These are phyloP conservation scores for Ardeotis arabs DNA, from an alignment of 2,113 vertebrate genomes.

Conservation along the genomic window DNA sequence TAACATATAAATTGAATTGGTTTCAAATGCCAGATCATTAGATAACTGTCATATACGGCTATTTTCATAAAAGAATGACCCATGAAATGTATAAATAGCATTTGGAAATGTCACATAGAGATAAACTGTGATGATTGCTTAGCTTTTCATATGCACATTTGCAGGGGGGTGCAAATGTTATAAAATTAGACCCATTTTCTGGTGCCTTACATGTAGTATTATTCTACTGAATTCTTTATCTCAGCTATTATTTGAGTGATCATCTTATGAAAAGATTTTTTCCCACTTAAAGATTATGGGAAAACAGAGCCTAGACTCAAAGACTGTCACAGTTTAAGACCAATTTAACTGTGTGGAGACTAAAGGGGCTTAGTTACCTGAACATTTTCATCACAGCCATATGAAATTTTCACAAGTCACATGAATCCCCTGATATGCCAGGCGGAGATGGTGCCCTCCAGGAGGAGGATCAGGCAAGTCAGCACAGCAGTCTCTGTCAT, in stretches of 20 bases:
- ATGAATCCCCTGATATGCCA: accelerated
- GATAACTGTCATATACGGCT: neutral
- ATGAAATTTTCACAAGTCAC: neutral
- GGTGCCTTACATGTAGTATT: neutral
- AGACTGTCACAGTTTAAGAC: neutral
- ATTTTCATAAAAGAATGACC: slow-evolving; percentile 55
- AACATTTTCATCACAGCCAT: neutral
- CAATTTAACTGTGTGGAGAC: neutral
- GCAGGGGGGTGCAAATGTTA: neutral
- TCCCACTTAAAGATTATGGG: neutral
- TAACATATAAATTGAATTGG: slow-evolving; percentile 53
- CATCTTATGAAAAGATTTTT: neutral
- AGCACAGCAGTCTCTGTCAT: neutral
- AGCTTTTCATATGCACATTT: neutral
- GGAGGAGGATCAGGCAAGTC: neutral
- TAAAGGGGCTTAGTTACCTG: neutral
- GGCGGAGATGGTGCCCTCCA: accelerated
- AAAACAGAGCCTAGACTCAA: neutral
- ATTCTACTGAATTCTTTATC: neutral
- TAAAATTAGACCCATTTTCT: slow-evolving; percentile 32
- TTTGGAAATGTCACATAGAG: slow-evolving; percentile 47
- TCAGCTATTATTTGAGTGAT: neutral
- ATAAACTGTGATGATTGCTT: slow-evolving; percentile 39
- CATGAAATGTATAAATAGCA: slow-evolving; percentile 52
- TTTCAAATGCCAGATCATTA: slow-evolving; percentile 57